Percentiles rank a stretch among this genome's conserved stretches.
phyloP scores from a whole-genome alignment of 2,113 vertebrate genomes.

The Herpailurus yagouaroundi region DNA sequence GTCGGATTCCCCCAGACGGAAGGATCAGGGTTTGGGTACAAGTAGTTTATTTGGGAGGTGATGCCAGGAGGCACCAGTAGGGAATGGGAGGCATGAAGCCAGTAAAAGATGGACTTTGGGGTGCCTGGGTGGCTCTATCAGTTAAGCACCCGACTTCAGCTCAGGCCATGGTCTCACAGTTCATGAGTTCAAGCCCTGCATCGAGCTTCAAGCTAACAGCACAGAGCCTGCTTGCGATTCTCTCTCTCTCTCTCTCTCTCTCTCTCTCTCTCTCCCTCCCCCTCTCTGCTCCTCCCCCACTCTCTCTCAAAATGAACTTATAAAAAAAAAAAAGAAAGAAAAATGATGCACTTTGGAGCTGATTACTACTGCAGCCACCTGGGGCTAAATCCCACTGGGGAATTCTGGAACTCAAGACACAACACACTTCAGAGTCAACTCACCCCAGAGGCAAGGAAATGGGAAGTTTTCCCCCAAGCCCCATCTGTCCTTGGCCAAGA shows the following conservation, averaged over 20 bases:
- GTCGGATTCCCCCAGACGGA: background rate
- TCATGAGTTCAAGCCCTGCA: too few species aligned
- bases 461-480: background rate
- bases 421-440: background rate
- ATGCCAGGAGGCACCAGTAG: background rate
- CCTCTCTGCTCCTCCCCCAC: too few species aligned
- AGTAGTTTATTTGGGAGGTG: background rate
- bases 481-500: background rate
- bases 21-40: background rate
- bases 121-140: too few species aligned
- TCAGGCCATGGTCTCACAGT: too few species aligned
- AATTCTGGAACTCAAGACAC: background rate
- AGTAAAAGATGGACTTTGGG: background rate
- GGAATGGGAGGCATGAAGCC: background rate
- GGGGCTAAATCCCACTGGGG: background rate
- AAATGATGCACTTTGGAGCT: background rate
- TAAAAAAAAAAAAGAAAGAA: too few species aligned
- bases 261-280: too few species aligned
- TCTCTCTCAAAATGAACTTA: too few species aligned
- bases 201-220: too few species aligned
- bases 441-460: background rate
- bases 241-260: too few species aligned
- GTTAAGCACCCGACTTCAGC: too few species aligned
- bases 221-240: too few species aligned
- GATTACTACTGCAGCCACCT: background rate